These are phyloP conservation scores for Peromyscus maniculatus DNA, from an alignment of 2,113 vertebrate genomes.

Conservation along the genomic window DNA sequence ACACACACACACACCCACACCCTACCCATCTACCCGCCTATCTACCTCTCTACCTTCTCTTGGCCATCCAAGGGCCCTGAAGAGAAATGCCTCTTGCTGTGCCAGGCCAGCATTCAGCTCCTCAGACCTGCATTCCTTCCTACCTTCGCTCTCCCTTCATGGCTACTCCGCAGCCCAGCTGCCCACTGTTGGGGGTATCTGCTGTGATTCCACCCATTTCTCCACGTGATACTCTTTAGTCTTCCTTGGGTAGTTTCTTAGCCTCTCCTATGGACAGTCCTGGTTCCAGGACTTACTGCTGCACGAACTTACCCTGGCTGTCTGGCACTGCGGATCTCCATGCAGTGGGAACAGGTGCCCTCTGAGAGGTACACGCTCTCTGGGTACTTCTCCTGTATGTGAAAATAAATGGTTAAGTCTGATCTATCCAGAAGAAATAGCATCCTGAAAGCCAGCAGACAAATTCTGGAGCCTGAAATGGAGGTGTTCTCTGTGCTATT, in stretches of 20 bases:
- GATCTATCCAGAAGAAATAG: background rate
- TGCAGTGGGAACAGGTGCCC: slow-evolving; percentile 84
- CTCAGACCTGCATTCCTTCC: background rate
- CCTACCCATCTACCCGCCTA: background rate
- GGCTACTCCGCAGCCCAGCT: background rate
- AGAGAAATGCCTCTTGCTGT: background rate
- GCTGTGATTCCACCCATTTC: background rate
- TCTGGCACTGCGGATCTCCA: slow-evolving; percentile 84
- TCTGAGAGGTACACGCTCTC: slow-evolving; percentile 85
- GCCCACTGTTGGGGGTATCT: background rate
- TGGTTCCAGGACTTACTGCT: background rate
- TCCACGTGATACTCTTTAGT: background rate
- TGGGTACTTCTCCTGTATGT: slow-evolving; percentile 89
- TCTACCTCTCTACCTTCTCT: background rate
- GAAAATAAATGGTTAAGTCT: background rate
- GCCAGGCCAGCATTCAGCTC: background rate
- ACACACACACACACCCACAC: background rate
- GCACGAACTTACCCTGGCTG: slow-evolving; percentile 86
- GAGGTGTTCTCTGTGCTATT: accelerated
- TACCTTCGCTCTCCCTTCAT: too few species aligned
- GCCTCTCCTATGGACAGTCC: background rate
- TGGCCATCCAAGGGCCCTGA: background rate
- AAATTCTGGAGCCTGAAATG: background rate
- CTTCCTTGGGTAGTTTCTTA: background rate
- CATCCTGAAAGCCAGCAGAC: background rate